A percentile compares a stretch with the other conserved stretches of the same genome.
These are phyloP conservation scores for Psilopogon haemacephalus DNA, from an alignment of 2,113 vertebrate genomes.

Conservation along the genomic window DNA sequence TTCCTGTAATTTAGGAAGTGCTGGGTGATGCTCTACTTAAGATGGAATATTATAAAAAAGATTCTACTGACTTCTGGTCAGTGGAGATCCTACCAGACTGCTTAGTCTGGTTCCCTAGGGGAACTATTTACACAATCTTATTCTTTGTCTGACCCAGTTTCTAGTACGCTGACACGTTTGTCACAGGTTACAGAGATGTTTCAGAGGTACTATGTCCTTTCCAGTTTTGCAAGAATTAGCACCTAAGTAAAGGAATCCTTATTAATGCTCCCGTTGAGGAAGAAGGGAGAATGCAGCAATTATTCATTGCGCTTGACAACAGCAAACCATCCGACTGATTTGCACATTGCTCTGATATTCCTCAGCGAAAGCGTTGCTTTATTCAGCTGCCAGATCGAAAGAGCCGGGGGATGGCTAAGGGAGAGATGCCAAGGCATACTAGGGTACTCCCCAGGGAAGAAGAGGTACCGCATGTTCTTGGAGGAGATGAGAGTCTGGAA, in stretches of 20 bases:
- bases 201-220: background rate
- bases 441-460: background rate
- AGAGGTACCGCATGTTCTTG: background rate
- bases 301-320: constrained; percentile 21
- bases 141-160: constrained; percentile 61
- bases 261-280: background rate
- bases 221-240: constrained; percentile 18
- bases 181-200: constrained; percentile 9
- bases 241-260: background rate
- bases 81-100: constrained; percentile 9
- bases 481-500: background rate
- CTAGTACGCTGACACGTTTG: constrained; percentile 29
- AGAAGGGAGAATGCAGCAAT: background rate
- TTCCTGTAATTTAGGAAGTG: constrained; percentile 4
- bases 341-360: background rate
- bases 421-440: background rate
- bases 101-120: constrained; percentile 55
- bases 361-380: background rate
- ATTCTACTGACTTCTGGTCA: constrained; percentile 21
- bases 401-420: background rate
- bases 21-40: background rate
- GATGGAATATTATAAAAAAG: background rate
- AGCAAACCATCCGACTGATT: background rate
- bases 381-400: background rate
- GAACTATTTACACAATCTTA: constrained; percentile 26